These are phyloP conservation scores for Pollenia amentaria DNA, from an alignment of 2,888 invertebrate species.

Conservation along the genomic window DNA sequence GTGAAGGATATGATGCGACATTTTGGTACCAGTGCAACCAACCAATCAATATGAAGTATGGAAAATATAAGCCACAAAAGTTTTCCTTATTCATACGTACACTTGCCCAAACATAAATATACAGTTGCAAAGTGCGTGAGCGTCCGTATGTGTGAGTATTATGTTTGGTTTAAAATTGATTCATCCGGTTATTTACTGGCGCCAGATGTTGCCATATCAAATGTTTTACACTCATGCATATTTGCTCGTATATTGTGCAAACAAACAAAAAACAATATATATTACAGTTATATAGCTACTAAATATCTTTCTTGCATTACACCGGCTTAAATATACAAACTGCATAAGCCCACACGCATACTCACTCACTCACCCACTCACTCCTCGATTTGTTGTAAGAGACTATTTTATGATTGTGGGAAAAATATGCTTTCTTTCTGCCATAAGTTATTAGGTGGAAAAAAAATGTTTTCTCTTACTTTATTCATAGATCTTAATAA, in stretches of 20 bases:
- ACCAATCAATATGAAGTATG: conserved; percentile 74
- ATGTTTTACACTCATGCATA: conserved; percentile 33
- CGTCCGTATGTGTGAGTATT: not conserved
- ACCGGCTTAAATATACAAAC: conserved; percentile 38
- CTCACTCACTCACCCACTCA: not conserved
- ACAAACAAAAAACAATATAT: not conserved
- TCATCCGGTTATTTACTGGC: conserved; percentile 74
- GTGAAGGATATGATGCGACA: conserved; percentile 72
- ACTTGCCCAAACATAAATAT: conserved; percentile 18
- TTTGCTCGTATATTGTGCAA: conserved; percentile 6
- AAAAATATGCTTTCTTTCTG: conserved; percentile 20
- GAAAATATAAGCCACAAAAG: conserved; percentile 71
- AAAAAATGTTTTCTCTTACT: not conserved
- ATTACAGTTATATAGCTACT: conserved; percentile 13
- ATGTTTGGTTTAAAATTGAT: conserved; percentile 64
- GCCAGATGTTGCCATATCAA: conserved; percentile 74
- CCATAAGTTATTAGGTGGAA: conserved; percentile 39
- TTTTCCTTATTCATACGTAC: conserved; percentile 40
- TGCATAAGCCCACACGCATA: not conserved
- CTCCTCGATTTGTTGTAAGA: not conserved
- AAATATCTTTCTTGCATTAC: conserved; percentile 40
- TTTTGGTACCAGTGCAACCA: conserved; percentile 71
- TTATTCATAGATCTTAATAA: too few relatives aligned
- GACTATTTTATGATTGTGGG: conserved; percentile 42
- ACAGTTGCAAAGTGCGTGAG: not conserved